Base-by-base conservation (phyloP, 2,888 invertebrate species). In the Melanostoma mellinum region DNA sequence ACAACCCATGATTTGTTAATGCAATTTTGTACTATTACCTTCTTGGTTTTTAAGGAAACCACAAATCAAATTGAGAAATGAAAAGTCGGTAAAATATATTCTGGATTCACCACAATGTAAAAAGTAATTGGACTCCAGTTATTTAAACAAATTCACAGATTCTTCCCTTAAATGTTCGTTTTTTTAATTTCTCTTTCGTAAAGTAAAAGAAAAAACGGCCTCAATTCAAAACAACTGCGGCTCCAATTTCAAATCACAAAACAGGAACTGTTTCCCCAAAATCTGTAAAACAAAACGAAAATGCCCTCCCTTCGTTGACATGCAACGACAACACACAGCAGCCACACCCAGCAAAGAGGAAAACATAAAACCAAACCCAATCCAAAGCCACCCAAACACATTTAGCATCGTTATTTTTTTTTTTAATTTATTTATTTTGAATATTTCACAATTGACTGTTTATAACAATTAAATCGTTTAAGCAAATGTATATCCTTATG, bases 381-480 rank as follows among this genome's bases (percentile, higher is more conserved):
- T 44, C 60, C 6, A 58, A 38, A 40, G 20, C 32, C 36, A 42
- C 33, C 60, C 72, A 72, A 48, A 30, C 10, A 55, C 33, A 30
- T 46, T 10, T 20, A n/a, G 55, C 32, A 20, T 52, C 63, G 30
- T 60, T 61, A 36, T 58, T 52, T 55, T 65, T 67, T 73, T 81
- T 40, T 60, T 60, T 67, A 46, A 79, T 84, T 84, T 84, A 84
- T 84, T 84, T 82, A 82, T 82, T 82, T 84, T 79, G 84, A 84
- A 84, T 84, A 84, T 84, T 79, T 84, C 84, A 84, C 84, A 84
- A 84, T 84, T 84, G 84, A 84, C 84, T 84, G 84, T 84, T 84
- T 84, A 84, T 84, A 84, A 84, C 84, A 84, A 84, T 84, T 84
- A 79, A 84, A 84, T 84, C 84, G 84, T 84, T 84, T 84, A 84